Percentiles rank a stretch among this genome's conserved stretches.
These are phyloP conservation scores for Eurystomus gularis DNA, from an alignment of 2,113 vertebrate species.

Conservation along the genomic window DNA sequence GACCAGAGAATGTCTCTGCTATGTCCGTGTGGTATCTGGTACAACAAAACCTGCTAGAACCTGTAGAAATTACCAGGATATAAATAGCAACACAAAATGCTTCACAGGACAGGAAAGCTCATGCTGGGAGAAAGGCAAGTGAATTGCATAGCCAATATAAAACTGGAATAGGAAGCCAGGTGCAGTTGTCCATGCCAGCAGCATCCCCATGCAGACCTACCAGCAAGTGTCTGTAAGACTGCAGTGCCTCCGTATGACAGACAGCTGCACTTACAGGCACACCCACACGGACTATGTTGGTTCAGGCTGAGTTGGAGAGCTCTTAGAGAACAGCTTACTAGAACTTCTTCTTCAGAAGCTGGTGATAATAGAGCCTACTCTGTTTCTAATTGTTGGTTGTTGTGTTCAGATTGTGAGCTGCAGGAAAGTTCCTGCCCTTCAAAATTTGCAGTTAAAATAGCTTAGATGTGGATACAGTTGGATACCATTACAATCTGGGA, in stretches of 20 bases:
- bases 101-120: not conserved
- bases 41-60: not conserved
- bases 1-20: not conserved
- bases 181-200: not conserved
- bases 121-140: not conserved
- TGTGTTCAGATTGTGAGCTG: not conserved
- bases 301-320: not conserved
- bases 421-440: not conserved
- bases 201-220: not conserved
- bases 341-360: too few relatives aligned
- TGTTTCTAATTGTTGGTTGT: not conserved
- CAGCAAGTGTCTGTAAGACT: not conserved
- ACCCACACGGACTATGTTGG: not conserved
- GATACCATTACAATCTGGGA: not conserved
- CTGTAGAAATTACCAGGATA: not conserved
- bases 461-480: not conserved
- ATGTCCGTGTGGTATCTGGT: too few relatives aligned
- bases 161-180: not conserved
- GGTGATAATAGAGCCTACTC: not conserved
- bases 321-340: too few relatives aligned
- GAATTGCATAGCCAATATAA: not conserved
- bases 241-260: not conserved
- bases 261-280: not conserved
- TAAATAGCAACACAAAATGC: not conserved
- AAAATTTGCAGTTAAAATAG: constrained; percentile 2